A percentile compares a stretch with the other conserved stretches of the same genome.
These are phyloP conservation scores for Thelaira solivaga DNA, from an alignment of 2,888 invertebrate species.

Conservation along the genomic window DNA sequence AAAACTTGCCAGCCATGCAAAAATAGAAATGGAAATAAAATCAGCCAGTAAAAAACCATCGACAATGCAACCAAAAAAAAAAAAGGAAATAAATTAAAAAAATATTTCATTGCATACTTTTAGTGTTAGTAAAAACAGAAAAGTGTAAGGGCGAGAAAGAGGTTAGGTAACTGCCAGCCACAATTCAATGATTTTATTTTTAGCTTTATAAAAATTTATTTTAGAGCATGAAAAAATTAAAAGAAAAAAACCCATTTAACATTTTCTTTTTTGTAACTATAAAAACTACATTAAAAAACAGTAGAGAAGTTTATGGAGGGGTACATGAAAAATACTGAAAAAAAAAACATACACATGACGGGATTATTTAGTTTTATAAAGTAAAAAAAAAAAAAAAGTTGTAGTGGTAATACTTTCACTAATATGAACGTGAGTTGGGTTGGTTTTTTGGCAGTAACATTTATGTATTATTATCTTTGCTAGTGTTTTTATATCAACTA, in stretches of 20 bases:
- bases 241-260: background rate
- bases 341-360: background rate
- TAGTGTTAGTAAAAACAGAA: background rate
- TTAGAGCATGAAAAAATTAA: background rate
- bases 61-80: background rate
- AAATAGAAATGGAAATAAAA: too few relatives aligned
- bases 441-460: background rate
- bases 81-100: background rate
- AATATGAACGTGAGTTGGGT: constrained; percentile 21
- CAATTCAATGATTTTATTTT: constrained; percentile 3
- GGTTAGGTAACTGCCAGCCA: too few relatives aligned
- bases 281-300: background rate
- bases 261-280: background rate
- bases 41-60: too few relatives aligned
- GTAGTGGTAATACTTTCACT: constrained; percentile 37
- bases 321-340: background rate
- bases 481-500: too few relatives aligned
- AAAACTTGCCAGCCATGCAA: background rate
- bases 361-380: background rate
- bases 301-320: background rate
- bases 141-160: background rate
- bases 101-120: constrained; percentile 36
- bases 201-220: constrained; percentile 4
- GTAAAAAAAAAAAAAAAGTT: background rate
- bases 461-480: background rate